Percentiles rank a stretch among this genome's conserved stretches.
Evolutionary conservation across 2,113 vertebrate species (phyloP).

Genomic region (Dryoscopus gambensis): DNA sequence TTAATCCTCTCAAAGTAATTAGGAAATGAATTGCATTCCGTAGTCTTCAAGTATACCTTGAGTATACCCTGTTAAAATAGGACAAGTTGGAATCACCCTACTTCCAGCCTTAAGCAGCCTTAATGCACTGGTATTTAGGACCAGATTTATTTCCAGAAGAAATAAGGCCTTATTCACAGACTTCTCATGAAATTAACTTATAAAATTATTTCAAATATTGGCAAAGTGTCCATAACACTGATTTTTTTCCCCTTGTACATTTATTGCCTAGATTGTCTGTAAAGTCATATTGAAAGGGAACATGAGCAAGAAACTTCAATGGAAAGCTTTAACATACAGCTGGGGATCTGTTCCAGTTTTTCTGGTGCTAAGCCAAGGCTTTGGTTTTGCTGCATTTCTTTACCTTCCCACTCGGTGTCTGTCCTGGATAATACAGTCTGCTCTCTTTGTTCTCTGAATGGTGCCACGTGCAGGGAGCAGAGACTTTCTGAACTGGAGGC

Average conservation of each 20-base stretch:
- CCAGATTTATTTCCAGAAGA: not conserved
- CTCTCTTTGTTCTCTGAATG: not conserved
- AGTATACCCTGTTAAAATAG: not conserved
- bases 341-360: not conserved
- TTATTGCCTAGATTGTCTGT: not conserved
- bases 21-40: not conserved
- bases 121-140: not conserved
- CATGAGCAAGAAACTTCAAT: not conserved
- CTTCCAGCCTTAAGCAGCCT: not conserved
- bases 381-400: not conserved
- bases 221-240: not conserved
- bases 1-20: conserved; percentile 30
- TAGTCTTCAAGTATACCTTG: not conserved
- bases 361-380: not conserved
- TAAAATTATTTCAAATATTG: not conserved
- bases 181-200: not conserved
- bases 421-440: not conserved
- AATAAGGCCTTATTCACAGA: not conserved
- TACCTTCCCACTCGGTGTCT: not conserved
- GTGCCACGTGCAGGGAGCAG: not conserved
- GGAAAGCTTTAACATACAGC: not conserved
- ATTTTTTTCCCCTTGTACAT: not conserved
- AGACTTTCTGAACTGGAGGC: not conserved
- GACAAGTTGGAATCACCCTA: conserved; percentile 4
- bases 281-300: not conserved